Evolutionary conservation across 2,888 invertebrate genomes (phyloP).

Genomic region (Sesia apiformis): DNA sequence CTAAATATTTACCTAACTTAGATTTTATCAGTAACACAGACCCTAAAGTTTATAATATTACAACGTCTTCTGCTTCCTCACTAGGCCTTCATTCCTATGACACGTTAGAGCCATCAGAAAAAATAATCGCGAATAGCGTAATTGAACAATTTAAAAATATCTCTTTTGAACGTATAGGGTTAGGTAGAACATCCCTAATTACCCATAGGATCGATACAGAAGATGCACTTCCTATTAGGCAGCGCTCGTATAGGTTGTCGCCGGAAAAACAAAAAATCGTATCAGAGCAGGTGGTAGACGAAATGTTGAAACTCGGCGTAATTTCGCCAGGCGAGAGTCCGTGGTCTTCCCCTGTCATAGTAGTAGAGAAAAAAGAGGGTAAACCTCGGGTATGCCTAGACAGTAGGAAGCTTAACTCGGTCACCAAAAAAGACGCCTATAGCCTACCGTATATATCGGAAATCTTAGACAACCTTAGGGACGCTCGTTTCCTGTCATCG

Average conservation of each 20-base stretch:
- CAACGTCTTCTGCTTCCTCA: neutral
- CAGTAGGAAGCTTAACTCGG: conserved; percentile 13
- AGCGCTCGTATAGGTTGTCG: conserved; percentile 16
- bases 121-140: conserved; percentile 5
- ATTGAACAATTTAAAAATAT: conserved; percentile 10
- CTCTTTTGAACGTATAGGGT: conserved; percentile 9
- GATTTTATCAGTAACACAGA: neutral
- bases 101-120: no score
- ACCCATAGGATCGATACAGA: conserved; percentile 17
- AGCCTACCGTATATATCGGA: conserved; percentile 11
- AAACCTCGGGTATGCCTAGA: conserved; percentile 16
- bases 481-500: conserved; percentile 10
- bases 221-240: conserved; percentile 14
- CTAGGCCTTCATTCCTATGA: neutral
- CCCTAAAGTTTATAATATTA: neutral
- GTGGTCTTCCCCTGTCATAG: conserved; percentile 16
- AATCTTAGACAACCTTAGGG: conserved; percentile 13
- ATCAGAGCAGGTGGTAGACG: conserved; percentile 13
- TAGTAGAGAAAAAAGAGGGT: conserved; percentile 15
- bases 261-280: conserved; percentile 15
- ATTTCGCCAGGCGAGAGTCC: conserved; percentile 16
- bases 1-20: conserved; percentile 1
- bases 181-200: conserved; percentile 12
- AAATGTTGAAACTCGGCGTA: conserved; percentile 14
- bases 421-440: conserved; percentile 11